Percentiles rank a stretch among this genome's conserved stretches.
phyloP scores from a whole-genome alignment of 2,113 vertebrate species.

The Madoqua kirkii region DNA sequence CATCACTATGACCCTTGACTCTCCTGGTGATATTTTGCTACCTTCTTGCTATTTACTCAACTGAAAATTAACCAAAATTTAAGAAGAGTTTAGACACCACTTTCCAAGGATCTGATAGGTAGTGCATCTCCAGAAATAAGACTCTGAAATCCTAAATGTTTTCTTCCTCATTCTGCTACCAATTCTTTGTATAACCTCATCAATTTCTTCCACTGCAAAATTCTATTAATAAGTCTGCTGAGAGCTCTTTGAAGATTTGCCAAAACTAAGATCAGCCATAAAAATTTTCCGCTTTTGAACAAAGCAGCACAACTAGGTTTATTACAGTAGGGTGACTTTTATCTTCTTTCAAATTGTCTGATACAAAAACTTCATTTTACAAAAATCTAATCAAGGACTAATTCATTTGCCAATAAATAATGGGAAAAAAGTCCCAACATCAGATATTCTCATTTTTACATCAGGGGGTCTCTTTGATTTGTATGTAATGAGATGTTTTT shows the following conservation, averaged over 20 bases:
- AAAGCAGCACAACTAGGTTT: not conserved
- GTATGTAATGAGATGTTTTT: not conserved
- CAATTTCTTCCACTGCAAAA: constrained; percentile 16
- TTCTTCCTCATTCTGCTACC: not conserved
- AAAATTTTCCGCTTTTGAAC: constrained; percentile 6
- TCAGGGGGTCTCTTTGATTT: not conserved
- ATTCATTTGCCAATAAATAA: constrained; percentile 21
- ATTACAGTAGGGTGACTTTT: not conserved
- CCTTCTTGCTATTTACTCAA: not conserved
- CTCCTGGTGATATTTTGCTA: not conserved
- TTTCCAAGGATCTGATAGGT: not conserved
- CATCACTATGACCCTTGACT: not conserved
- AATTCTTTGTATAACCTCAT: not conserved
- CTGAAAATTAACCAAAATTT: not conserved
- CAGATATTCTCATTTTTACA: not conserved
- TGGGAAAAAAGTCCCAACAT: not conserved
- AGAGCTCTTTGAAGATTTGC: constrained; percentile 48
- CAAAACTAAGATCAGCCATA: constrained; percentile 46
- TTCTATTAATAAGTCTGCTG: constrained; percentile 29
- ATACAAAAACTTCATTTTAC: not conserved
- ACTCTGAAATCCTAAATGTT: not conserved
- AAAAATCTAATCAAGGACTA: not conserved
- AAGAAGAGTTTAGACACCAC: not conserved
- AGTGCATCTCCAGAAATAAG: not conserved
- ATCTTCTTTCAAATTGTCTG: not conserved